Conservation (phyloP, 2,797 vertebrate genomes). For the Oreochromis mossambicus region DNA sequence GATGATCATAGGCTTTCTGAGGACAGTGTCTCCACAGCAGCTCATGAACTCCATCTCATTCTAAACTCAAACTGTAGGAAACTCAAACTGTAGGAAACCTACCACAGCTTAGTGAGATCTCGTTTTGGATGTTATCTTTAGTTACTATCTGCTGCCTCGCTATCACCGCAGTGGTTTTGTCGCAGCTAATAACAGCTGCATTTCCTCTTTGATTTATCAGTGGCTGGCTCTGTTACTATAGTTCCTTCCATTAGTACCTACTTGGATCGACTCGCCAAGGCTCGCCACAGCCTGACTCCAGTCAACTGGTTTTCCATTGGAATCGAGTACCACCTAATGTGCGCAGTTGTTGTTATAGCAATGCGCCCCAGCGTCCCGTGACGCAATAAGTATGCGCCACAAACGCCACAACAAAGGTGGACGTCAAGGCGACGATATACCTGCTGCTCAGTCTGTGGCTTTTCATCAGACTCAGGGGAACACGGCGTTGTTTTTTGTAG, state of each 20-base stretch:
- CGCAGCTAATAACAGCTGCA: background rate
- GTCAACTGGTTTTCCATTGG: background rate
- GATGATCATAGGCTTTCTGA: background rate
- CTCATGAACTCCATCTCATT: background rate
- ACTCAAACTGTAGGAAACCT: background rate
- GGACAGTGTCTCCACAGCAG: background rate
- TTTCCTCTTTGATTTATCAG: background rate
- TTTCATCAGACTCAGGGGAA: background rate
- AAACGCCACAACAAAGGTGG: background rate
- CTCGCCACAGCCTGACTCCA: background rate
- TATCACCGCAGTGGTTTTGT: background rate
- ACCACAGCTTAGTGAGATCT: background rate
- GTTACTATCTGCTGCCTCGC: background rate
- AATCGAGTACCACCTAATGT: background rate
- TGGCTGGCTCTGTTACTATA: background rate
- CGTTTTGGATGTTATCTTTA: background rate
- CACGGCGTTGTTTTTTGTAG: background rate
- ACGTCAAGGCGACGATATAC: fast-evolving
- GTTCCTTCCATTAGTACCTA: background rate
- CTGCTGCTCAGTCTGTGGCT: background rate
- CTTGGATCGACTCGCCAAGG: background rate
- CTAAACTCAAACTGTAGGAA: background rate
- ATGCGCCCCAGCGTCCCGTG: background rate
- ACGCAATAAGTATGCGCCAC: background rate
- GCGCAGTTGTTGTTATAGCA: background rate